Conservation (phyloP, 2,113 vertebrate species). For the Oryzias woworae region DNA sequence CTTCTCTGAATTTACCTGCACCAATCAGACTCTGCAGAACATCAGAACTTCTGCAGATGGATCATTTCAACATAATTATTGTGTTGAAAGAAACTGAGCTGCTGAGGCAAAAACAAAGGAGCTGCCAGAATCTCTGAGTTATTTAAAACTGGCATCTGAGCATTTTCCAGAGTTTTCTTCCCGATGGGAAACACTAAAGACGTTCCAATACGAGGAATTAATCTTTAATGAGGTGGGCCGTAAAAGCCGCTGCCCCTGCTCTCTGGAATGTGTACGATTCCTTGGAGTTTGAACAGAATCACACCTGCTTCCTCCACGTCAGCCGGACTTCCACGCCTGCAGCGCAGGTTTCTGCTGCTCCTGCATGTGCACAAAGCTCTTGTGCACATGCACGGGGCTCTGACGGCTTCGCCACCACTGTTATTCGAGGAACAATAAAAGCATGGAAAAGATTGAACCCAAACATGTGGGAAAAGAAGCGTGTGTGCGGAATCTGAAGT, state of each 20-base stretch:
- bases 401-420: slow-evolving; percentile 37
- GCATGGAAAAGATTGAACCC: slow-evolving; percentile 52
- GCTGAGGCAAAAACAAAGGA: slow-evolving; percentile 24
- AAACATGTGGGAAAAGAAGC: slow-evolving; percentile 19
- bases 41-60: slow-evolving; percentile 6
- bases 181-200: slow-evolving; percentile 37
- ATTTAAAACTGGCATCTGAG: slow-evolving; percentile 38
- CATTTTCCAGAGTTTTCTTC: slow-evolving; percentile 55
- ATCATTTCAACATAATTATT: background rate
- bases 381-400: background rate
- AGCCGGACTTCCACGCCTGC: slow-evolving; percentile 19
- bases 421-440: slow-evolving; percentile 54
- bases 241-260: slow-evolving; percentile 26
- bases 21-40: too few species aligned
- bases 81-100: slow-evolving; percentile 28
- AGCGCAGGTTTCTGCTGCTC: slow-evolving; percentile 30
- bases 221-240: slow-evolving; percentile 43
- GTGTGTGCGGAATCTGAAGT: slow-evolving; percentile 15
- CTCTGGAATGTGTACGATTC: background rate
- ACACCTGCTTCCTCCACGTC: slow-evolving; percentile 39
- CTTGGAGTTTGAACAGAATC: slow-evolving; percentile 27
- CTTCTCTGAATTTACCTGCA: too few species aligned
- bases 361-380: slow-evolving; percentile 35
- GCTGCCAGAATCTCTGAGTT: slow-evolving; percentile 32
- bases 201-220: slow-evolving; percentile 47